These are phyloP conservation scores for Physocephala rufipes DNA, from an alignment of 2,888 invertebrate species.

Conservation along the genomic window DNA sequence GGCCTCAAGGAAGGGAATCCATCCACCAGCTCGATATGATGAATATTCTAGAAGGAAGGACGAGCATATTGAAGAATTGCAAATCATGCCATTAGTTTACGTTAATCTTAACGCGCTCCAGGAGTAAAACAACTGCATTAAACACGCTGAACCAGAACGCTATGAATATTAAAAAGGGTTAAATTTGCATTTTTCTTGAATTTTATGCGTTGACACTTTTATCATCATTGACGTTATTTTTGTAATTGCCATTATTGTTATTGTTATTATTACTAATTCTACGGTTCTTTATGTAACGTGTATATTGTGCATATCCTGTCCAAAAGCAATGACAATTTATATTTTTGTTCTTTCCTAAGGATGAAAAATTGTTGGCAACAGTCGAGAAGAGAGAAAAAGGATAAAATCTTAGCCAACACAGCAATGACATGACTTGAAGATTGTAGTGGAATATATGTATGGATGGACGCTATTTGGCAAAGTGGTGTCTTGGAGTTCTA, in stretches of 20 bases:
- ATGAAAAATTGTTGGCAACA: conserved; percentile 50
- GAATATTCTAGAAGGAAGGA: conserved; percentile 45
- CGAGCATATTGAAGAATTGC: conserved; percentile 52
- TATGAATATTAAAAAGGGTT: conserved; percentile 64
- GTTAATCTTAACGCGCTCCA: conserved; percentile 49
- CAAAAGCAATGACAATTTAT: no score
- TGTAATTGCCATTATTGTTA: conserved; percentile 23
- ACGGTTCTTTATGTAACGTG: conserved; percentile 3
- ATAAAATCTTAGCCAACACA: conserved; percentile 48
- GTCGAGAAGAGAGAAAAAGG: conserved; percentile 48
- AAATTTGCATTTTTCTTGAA: conserved; percentile 58
- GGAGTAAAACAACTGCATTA: conserved; percentile 31
- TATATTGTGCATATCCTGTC: no score
- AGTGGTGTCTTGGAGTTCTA: not conserved
- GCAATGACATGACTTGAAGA: conserved; percentile 24
- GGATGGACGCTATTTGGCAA: not conserved
- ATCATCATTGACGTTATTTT: conserved; percentile 19
- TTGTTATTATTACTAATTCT: conserved; percentile 15
- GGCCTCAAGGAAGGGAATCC: no score
- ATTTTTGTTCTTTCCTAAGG: not conserved
- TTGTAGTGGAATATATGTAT: not conserved
- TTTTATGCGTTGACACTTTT: conserved; percentile 57
- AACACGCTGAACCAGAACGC: conserved; percentile 54
- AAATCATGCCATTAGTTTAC: conserved; percentile 50
- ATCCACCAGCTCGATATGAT: no score